Evolutionary conservation across 2,113 vertebrate genomes (phyloP).

Genomic region (Sander vitreus): DNA sequence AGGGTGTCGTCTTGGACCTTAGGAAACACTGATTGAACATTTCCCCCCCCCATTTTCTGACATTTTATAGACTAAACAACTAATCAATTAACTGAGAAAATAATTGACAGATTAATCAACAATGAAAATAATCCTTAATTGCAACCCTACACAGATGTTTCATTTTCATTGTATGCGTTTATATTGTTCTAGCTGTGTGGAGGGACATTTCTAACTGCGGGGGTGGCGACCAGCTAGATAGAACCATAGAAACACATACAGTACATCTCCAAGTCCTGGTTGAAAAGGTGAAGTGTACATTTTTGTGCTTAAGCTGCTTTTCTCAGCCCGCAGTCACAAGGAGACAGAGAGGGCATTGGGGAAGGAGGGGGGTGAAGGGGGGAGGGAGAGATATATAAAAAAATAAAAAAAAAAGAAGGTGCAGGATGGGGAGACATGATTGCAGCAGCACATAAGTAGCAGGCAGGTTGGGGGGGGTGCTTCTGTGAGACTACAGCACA

Average conservation of each 20-base stretch:
- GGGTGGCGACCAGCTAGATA: not conserved
- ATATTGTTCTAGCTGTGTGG: not conserved
- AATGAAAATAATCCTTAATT: too few species aligned
- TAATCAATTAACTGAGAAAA: too few species aligned
- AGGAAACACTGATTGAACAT: too few species aligned
- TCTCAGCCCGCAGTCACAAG: slow-evolving; percentile 77
- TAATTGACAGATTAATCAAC: too few species aligned
- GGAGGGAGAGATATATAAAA: not conserved
- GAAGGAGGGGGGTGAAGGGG: slow-evolving; percentile 34
- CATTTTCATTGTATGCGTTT: slow-evolving; percentile 17
- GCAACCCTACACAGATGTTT: not conserved
- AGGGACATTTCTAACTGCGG: not conserved
- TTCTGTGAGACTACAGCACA: slow-evolving; percentile 51
- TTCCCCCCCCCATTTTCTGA: too few species aligned
- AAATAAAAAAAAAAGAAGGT: slow-evolving; percentile 23
- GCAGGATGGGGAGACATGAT: slow-evolving; percentile 54
- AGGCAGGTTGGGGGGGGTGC: slow-evolving; percentile 25
- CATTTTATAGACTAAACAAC: too few species aligned
- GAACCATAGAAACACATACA: not conserved
- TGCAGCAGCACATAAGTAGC: slow-evolving; percentile 65
- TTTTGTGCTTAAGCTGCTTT: slow-evolving; percentile 74
- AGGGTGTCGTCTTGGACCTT: too few species aligned
- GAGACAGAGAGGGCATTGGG: slow-evolving; percentile 75
- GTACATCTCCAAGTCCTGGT: not conserved
- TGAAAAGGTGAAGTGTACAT: slow-evolving; percentile 26